phyloP scores from a whole-genome alignment of 2,888 invertebrate species.

The Drosophila mercatorum region DNA sequence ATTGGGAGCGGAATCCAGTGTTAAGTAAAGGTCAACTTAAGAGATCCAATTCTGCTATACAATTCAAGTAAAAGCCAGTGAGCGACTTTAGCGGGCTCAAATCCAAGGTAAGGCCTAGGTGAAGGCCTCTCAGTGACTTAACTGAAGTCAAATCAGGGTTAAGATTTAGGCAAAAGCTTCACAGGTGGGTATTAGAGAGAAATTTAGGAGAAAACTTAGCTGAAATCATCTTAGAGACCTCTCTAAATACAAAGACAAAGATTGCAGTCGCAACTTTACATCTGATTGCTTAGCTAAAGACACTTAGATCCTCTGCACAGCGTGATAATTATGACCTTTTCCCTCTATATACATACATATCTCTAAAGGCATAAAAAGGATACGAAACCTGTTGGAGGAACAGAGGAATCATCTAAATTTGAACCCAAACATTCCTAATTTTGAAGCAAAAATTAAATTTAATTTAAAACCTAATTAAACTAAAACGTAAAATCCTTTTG shows the following conservation, averaged over 20 bases:
- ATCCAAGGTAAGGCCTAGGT: not conserved
- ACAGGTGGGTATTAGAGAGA: too few relatives aligned
- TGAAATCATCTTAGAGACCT: too few relatives aligned
- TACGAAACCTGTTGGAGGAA: not conserved
- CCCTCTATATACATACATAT: too few relatives aligned
- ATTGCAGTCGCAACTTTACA: too few relatives aligned
- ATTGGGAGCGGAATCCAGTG: not conserved
- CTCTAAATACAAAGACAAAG: too few relatives aligned
- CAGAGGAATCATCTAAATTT: not conserved
- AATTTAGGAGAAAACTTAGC: too few relatives aligned
- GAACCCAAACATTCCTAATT: too few relatives aligned
- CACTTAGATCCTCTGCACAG: too few relatives aligned
- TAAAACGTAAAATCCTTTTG: not conserved
- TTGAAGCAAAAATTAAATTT: not conserved
- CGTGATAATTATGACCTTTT: too few relatives aligned
- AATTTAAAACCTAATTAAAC: not conserved
- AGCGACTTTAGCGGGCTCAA: not conserved
- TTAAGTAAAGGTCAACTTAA: not conserved
- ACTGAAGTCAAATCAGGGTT: not conserved
- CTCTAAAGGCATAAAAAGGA: not conserved
- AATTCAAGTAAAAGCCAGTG: not conserved
- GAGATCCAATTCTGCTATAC: not conserved
- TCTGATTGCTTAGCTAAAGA: not conserved
- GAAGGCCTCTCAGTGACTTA: not conserved
- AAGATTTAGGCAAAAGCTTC: not conserved